Evolutionary conservation across 2,113 vertebrate species (phyloP), one percentile per base, ranked within the genome.

Genomic region (Hemibagrus wyckioides): DNA sequence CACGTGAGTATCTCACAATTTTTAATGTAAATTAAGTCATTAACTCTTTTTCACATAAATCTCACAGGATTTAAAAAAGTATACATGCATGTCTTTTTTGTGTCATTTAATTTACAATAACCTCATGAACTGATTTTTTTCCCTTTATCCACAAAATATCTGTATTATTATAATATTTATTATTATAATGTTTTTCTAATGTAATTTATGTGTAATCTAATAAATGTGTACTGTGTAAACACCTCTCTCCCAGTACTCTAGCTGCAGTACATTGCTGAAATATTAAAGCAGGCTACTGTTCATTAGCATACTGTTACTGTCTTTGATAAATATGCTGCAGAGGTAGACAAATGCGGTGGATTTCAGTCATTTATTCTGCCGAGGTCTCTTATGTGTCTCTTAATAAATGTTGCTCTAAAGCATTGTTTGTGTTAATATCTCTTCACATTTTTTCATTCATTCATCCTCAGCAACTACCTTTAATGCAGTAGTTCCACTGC

Each of bases 1-100:
- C 97, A 50, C 97, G 97, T 98, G 91, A 96, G 97, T 95, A n/a
- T 23, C 10, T 63, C 19, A 25, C 65, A 5, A 50, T 33, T 52
- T 85, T 65, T 17, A 52, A 63, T 50, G 2, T 44, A 77, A 36
- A 15, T 79, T 54, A 79, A 54, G 6, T 48, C 30, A 67, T 1
- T n/a, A n/a, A 63, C 1, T 9, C 57, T 50, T 50, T 77, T 67
- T 1, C 63, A 30, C 9, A 67, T 13, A 13, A 63, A 48, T 75
- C 17, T 75, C 71, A 75, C 36, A 75, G 39, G 9, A 25, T 28
- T 73, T 75, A 59, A 67, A 67, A 36, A 67, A 67, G 33, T 67
- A 67, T 7, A 48, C 6, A 33, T 36, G 4, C 15, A 17, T 17
- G 6, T 19, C 14, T 67, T 6, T 69, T 69, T 67, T 65, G 33